Base-by-base conservation (phyloP, 2,113 vertebrate genomes). In the Raja brachyura region DNA sequence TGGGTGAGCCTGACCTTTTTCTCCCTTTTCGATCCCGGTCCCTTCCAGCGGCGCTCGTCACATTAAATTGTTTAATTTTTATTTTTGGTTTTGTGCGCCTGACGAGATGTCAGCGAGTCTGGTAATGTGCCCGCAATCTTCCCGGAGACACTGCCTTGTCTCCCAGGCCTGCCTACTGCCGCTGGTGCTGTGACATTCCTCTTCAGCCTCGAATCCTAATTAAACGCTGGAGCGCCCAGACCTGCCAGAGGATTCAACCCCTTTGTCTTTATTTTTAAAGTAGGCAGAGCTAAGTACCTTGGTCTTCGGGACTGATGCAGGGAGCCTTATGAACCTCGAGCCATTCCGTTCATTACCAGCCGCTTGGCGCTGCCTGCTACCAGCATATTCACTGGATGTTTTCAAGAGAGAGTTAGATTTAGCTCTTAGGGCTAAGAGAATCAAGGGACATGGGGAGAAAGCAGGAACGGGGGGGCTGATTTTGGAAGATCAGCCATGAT, bases 251-350 rank as follows among this genome's bases (percentile, higher is more conserved):
- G 56, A 59, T 86, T 86, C 22, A 86, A 86, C 59, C 81, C 54
- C 54, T 85, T 86, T 88, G 83, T 63, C 83, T 88, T 85, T 81
- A 48, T 5, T 56, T 63, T 88, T 85, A n/a, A 73, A 73, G 70
- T 20, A 73, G 70, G 70, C 70, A 73, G 70, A 73, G 70, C 70
- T 20, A 16, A 73, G 22, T 73, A 73, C 70, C 70, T 20, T 22
- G 18, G 70, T 1, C 16, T 22, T 73, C 70, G 5, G 70, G 39
- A 68, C 66, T 73, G 14, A 5, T 73, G 18, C 70, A 16, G 18
- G 16, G 3, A 73, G 18, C 70, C 70, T 22, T 22, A 73, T 73
- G 18, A 73, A 73, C 70, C 18, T 73, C 1, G 4, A 73, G 70
- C 2, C 70, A 73, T 16, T 73, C 70, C 20, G 70, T 20, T 5